phyloP scores from a whole-genome alignment of 2,888 invertebrate species.

The Monochamus alternatus region DNA sequence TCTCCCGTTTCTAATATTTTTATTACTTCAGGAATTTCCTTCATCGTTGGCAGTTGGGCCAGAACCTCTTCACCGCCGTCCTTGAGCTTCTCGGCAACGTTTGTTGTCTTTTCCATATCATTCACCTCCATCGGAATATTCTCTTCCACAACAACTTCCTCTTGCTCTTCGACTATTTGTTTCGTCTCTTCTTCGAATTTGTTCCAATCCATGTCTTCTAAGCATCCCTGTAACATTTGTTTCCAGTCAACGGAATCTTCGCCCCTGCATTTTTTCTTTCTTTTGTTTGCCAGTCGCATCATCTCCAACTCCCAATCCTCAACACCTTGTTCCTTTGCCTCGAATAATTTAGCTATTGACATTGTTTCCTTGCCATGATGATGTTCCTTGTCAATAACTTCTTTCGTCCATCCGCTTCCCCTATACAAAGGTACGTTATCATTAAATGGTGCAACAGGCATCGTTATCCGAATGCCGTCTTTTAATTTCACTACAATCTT shows the following conservation, averaged over 20 bases:
- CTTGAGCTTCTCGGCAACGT: slow-evolving; percentile 76
- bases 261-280: slow-evolving; percentile 66
- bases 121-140: slow-evolving; percentile 72
- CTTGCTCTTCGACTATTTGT: slow-evolving; percentile 81
- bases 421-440: slow-evolving; percentile 62
- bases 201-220: slow-evolving; percentile 76
- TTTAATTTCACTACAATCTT: slow-evolving; percentile 80
- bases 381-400: slow-evolving; percentile 69
- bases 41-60: slow-evolving; percentile 75
- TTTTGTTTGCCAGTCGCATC: slow-evolving; percentile 66
- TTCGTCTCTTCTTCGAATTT: slow-evolving; percentile 82
- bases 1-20: slow-evolving; percentile 76
- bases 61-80: slow-evolving; percentile 73
- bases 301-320: slow-evolving; percentile 69
- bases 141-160: slow-evolving; percentile 70
- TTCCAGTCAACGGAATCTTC: slow-evolving; percentile 66
- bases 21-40: slow-evolving; percentile 77
- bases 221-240: slow-evolving; percentile 74
- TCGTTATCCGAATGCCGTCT: slow-evolving; percentile 80
- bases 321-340: slow-evolving; percentile 67
- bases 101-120: slow-evolving; percentile 75
- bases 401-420: slow-evolving; percentile 72
- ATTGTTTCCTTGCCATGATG: slow-evolving; percentile 68
- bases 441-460: slow-evolving; percentile 72
- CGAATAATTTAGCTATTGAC: slow-evolving; percentile 78